Conservation (phyloP, 1,140 invertebrate species). For the Brachionus plicatilis region DNA sequence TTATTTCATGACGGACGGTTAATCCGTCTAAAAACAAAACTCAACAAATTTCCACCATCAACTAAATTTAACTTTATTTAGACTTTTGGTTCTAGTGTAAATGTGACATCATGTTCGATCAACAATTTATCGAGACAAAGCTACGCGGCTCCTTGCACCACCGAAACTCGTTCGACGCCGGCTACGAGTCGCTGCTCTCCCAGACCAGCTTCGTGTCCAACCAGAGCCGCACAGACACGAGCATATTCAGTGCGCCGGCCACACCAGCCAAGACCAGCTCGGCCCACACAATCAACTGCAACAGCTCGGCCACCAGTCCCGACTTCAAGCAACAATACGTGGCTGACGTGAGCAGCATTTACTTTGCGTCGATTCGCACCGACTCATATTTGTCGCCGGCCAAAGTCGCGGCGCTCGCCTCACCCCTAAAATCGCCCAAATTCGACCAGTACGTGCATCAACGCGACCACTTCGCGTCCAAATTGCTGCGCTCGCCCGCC, state of each 20-base stretch:
- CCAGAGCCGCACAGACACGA: neutral
- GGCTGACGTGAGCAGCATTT: conserved; percentile 18
- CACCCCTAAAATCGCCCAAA: neutral
- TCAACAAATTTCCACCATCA: neutral
- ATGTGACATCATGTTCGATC: conserved; percentile 7
- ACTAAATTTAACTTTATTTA: neutral
- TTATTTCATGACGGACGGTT: neutral
- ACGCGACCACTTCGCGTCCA: neutral
- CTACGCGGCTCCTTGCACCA: neutral
- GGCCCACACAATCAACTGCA: neutral
- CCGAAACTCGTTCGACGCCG: conserved; percentile 10
- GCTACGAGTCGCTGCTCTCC: conserved; percentile 28
- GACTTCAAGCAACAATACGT: conserved; percentile 9
- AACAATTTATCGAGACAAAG: neutral
- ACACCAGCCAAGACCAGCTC: neutral
- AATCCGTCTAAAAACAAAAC: neutral
- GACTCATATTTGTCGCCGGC: neutral
- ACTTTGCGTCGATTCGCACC: conserved; percentile 13
- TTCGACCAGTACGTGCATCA: neutral
- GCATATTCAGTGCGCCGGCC: neutral
- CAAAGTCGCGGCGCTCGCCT: neutral
- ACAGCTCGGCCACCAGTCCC: neutral
- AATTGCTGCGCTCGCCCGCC: conserved; percentile 8
- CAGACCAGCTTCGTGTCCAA: neutral
- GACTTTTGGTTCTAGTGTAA: neutral